Evolutionary conservation across 2,797 vertebrate genomes (phyloP), one percentile per base, ranked within the genome.

Genomic region (Pipistrellus kuhlii): DNA sequence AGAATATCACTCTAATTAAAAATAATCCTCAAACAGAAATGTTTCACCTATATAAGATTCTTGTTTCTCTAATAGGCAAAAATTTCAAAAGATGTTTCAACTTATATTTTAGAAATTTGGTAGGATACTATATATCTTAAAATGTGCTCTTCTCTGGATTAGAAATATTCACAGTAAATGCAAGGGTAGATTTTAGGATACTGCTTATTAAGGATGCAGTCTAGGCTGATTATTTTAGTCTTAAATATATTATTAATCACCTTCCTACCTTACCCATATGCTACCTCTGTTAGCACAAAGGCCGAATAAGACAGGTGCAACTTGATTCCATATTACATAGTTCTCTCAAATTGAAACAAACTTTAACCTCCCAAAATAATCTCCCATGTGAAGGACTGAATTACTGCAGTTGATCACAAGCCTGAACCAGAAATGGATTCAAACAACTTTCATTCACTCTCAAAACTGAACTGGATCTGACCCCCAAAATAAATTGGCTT

Each of bases 401-500:
- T 77, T 53, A 77, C 59, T 83, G 17, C 35, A 72, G 20, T 84
- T 77, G 78, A 88, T 82, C 75, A 82, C 18, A 85, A 38, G 62
- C 35, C 80, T 81, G 68, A 93, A 78, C 18, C 55, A 94, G 85
- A 94, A 94, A 93, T 83, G 25, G 71, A 93, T 93, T 80, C 76
- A 72, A 92, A 87, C 80, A 92, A 86, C 51, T 91, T 91, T 88
- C 76, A 93, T 93, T 96, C 86, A 97, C 59, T 94, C 87, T 23
- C 93, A 85, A 93, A 91, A 69, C 15, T 88, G 68, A 96, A 92
- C 75, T 86, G 14, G 64, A 90, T 46, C 44, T 64, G 88, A 96
- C 72, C 88, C 82, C 62, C 53, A 32, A 91, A 87, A 90, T 78
- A 86, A 91, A 93, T 76, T 93, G 59, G 86, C 38, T 68, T 80